A percentile compares a stretch with the other conserved stretches of the same genome.
Conservation (phyloP, 1,140 invertebrate genomes). For the Hypsibius dujardini region DNA sequence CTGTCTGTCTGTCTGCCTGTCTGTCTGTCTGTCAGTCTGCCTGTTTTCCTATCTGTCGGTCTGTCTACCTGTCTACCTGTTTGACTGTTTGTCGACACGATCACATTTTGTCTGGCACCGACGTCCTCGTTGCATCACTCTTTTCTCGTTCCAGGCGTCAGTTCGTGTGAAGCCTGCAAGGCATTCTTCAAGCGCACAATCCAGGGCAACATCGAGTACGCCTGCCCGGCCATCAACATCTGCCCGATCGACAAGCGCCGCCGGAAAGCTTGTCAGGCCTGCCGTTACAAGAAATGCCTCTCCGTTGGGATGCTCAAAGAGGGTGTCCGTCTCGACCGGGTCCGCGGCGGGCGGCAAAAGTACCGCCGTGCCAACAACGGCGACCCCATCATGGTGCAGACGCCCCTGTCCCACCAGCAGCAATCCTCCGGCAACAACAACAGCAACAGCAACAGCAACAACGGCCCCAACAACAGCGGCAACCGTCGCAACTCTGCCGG, state of each 20-base stretch:
- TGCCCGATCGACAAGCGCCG: slow-evolving; percentile 95
- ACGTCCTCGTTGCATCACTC: background rate
- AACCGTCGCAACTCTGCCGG: background rate
- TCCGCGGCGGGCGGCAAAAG: slow-evolving; percentile 83
- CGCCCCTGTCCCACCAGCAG: background rate
- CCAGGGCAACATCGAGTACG: slow-evolving; percentile 97
- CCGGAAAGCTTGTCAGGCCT: slow-evolving; percentile 87
- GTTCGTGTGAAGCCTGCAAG: slow-evolving; percentile 82
- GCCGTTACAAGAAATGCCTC: slow-evolving; percentile 81
- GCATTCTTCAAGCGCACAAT: slow-evolving; percentile 96
- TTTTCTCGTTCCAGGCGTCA: slow-evolving; percentile 9
- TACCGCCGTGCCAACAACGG: slow-evolving; percentile 46
- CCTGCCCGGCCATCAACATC: slow-evolving; percentile 87
- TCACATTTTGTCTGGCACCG: background rate
- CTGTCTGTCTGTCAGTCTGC: background rate
- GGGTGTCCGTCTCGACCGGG: slow-evolving; percentile 61
- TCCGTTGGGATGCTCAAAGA: slow-evolving; percentile 93
- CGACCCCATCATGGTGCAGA: slow-evolving; percentile 11
- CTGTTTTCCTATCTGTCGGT: background rate
- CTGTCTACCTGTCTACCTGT: background rate
- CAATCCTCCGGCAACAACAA: no score
- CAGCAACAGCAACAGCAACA: no score
- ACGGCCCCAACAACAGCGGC: no score
- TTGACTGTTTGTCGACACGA: background rate
- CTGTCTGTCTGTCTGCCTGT: background rate